Evolutionary conservation across 2,113 vertebrate species (phyloP).

Genomic region (Melanerpes aurifrons): DNA sequence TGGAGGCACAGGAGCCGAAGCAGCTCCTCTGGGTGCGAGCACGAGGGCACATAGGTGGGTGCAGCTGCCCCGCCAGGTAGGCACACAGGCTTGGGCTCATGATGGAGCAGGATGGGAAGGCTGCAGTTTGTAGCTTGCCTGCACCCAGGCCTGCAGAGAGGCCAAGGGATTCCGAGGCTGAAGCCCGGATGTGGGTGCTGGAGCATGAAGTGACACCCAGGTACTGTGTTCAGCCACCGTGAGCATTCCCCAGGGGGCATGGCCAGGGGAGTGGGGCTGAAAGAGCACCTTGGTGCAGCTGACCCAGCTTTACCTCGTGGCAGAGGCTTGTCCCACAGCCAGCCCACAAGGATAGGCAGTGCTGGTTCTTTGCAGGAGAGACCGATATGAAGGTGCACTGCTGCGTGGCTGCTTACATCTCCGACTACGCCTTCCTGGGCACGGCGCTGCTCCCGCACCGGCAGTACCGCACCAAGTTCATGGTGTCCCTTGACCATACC

Average conservation of each 20-base stretch:
- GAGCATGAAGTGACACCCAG: fast-evolving
- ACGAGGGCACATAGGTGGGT: slow-evolving; percentile 89
- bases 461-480: slow-evolving; percentile 70
- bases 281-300: neutral
- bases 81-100: fast-evolving
- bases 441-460: slow-evolving; percentile 84
- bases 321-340: fast-evolving
- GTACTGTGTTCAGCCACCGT: fast-evolving
- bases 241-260: fast-evolving
- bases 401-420: slow-evolving; percentile 94
- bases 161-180: neutral
- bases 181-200: neutral
- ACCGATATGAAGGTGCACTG: slow-evolving; percentile 94
- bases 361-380: slow-evolving; percentile 66
- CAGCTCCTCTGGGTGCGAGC: slow-evolving; percentile 93
- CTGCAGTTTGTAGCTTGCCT: fast-evolving
- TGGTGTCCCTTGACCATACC: slow-evolving; percentile 91
- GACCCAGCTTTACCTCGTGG: neutral
- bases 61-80: fast-evolving
- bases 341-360: fast-evolving
- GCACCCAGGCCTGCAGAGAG: fast-evolving
- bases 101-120: neutral
- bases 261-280: neutral
- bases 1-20: slow-evolving; percentile 76
- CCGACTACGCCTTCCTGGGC: slow-evolving; percentile 88